These are phyloP conservation scores for Agonum fuliginosum DNA, from an alignment of 2,888 invertebrate species.

Conservation along the genomic window DNA sequence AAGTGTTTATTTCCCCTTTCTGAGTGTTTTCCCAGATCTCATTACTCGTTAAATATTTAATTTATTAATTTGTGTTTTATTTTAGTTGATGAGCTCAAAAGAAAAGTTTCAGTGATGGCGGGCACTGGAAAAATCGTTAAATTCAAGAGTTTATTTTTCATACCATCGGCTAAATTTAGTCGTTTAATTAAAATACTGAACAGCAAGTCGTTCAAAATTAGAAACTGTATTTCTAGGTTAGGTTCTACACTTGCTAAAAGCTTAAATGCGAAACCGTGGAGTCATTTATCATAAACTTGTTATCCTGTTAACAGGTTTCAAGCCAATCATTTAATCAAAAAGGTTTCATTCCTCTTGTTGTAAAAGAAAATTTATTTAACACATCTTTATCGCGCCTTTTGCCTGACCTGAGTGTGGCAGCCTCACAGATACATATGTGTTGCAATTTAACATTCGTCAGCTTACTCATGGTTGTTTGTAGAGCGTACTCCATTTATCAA, in stretches of 20 bases:
- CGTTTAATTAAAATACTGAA: conserved; percentile 48
- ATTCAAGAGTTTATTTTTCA: conserved; percentile 45
- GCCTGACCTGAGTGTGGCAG: too few relatives aligned
- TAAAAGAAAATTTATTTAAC: too few relatives aligned
- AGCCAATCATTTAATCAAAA: too few relatives aligned
- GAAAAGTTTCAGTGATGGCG: not conserved
- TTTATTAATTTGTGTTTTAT: conserved; percentile 40
- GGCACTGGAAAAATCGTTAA: conserved; percentile 35
- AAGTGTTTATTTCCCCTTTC: conserved; percentile 14
- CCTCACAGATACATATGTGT: too few relatives aligned
- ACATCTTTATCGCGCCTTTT: too few relatives aligned
- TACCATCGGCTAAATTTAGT: conserved; percentile 44
- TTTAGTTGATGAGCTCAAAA: conserved; percentile 25
- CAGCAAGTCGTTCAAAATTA: conserved; percentile 32
- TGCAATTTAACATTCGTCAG: too few relatives aligned
- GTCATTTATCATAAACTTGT: not conserved
- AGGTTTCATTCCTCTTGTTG: too few relatives aligned
- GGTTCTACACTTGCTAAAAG: not conserved
- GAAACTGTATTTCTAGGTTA: conserved; percentile 34
- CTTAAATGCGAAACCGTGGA: not conserved
- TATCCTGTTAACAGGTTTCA: too few relatives aligned
- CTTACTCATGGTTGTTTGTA: too few relatives aligned
- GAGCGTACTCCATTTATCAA: too few relatives aligned
- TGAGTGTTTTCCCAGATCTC: conserved; percentile 2
- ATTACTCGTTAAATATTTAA: conserved; percentile 33